phyloP scores from a whole-genome alignment of 2,797 vertebrate species.

The Rousettus madagascariensis region DNA sequence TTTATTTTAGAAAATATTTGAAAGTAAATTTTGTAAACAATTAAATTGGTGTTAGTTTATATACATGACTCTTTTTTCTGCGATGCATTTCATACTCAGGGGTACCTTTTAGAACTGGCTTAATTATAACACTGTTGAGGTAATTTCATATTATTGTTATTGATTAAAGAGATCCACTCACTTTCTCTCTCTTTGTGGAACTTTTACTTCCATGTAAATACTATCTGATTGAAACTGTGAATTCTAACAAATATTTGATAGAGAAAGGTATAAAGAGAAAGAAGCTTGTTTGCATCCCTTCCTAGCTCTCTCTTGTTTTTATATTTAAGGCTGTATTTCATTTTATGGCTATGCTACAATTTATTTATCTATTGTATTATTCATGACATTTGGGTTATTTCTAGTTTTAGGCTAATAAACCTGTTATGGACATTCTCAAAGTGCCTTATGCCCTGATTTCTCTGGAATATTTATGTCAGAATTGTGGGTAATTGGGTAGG shows the following conservation, averaged over 20 bases:
- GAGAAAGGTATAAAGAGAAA: not conserved
- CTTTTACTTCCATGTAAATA: slow-evolving; percentile 60
- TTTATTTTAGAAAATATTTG: slow-evolving; percentile 27
- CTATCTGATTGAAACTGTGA: slow-evolving; percentile 54
- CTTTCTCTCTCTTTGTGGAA: slow-evolving; percentile 45
- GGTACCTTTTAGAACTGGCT: not conserved
- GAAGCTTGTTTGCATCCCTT: not conserved
- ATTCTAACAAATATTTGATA: slow-evolving; percentile 63
- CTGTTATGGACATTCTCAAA: not conserved
- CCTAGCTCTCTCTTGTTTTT: not conserved
- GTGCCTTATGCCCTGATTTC: not conserved
- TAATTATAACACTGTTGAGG: slow-evolving; percentile 44
- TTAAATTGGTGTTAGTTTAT: not conserved
- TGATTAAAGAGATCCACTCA: slow-evolving; percentile 48
- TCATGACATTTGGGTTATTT: not conserved
- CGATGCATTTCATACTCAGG: not conserved
- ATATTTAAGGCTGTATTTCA: not conserved
- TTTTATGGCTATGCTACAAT: not conserved
- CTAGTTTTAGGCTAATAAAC: not conserved
- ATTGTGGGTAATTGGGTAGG: not conserved
- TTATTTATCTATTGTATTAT: not conserved
- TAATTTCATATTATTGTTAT: slow-evolving; percentile 63
- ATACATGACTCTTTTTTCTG: not conserved
- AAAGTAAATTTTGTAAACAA: not conserved
- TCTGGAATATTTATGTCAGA: not conserved